These are phyloP conservation scores for Drosophila arawakana DNA, from an alignment of 1,140 invertebrate genomes.

Conservation along the genomic window DNA sequence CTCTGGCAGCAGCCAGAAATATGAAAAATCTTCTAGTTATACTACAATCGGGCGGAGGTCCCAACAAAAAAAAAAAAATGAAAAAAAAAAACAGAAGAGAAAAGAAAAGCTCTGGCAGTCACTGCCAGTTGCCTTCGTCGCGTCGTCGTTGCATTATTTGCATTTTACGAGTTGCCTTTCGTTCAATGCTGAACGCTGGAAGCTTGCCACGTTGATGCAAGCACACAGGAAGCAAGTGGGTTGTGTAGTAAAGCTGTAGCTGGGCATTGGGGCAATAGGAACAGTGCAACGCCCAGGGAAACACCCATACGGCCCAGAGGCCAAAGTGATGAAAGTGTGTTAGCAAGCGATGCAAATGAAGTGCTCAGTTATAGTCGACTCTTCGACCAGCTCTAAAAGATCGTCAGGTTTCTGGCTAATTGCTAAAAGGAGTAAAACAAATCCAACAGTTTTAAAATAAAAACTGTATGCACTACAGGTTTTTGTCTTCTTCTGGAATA, in stretches of 20 bases:
- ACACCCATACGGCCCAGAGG: conserved; percentile 40
- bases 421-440: too few species aligned
- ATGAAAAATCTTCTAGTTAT: conserved; percentile 76
- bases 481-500: too few species aligned
- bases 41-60: conserved; percentile 35
- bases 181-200: conserved; percentile 48
- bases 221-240: not conserved
- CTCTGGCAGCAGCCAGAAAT: conserved; percentile 70
- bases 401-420: not conserved
- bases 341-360: conserved; percentile 35
- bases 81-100: too few species aligned
- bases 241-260: not conserved
- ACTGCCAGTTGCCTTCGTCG: conserved; percentile 74
- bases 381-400: conserved; percentile 14
- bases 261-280: conserved; percentile 16
- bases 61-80: too few species aligned
- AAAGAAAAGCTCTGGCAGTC: conserved; percentile 65
- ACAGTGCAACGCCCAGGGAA: conserved; percentile 32
- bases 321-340: conserved; percentile 60
- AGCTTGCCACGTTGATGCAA: conserved; percentile 57
- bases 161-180: conserved; percentile 77
- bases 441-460: too few species aligned
- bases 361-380: conserved; percentile 28
- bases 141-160: conserved; percentile 75
- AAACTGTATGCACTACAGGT: too few species aligned